Conservation (phyloP, 1,140 invertebrate species). For the Idris sp. region DNA sequence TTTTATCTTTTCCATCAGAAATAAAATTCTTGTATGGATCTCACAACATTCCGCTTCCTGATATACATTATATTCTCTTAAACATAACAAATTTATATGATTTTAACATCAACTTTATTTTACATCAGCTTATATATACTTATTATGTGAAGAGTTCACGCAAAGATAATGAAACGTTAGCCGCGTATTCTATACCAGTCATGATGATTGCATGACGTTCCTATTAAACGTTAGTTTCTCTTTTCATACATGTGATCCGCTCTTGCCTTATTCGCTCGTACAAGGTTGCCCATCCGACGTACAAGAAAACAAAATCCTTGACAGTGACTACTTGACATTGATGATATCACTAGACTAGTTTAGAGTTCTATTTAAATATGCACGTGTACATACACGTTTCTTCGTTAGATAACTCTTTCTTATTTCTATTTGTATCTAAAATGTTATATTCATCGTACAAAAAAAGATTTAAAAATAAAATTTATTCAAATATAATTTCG, state of each 20-base stretch:
- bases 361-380: constrained; percentile 47
- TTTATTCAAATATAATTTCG: too few species aligned
- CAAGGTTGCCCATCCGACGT: constrained; percentile 56
- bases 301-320: constrained; percentile 56
- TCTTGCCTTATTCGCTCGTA: constrained; percentile 54
- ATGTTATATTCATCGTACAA: too few species aligned
- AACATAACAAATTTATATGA: constrained; percentile 52
- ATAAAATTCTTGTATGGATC: too few species aligned
- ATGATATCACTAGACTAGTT: constrained; percentile 41
- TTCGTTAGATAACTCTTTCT: constrained; percentile 20
- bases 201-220: constrained; percentile 61
- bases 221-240: constrained; percentile 64
- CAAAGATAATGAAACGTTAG: constrained; percentile 65
- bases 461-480: too few species aligned
- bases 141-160: constrained; percentile 63
- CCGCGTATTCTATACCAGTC: constrained; percentile 61
- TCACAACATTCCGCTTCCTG: constrained; percentile 42
- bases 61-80: constrained; percentile 48
- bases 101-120: constrained; percentile 62
- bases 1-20: too few species aligned
- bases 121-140: constrained; percentile 62
- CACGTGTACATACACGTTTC: constrained; percentile 18
- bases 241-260: constrained; percentile 58
- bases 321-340: constrained; percentile 57
- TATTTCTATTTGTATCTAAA: too few species aligned